Conservation (phyloP, 1,140 invertebrate species). For the Aricia agestis region DNA sequence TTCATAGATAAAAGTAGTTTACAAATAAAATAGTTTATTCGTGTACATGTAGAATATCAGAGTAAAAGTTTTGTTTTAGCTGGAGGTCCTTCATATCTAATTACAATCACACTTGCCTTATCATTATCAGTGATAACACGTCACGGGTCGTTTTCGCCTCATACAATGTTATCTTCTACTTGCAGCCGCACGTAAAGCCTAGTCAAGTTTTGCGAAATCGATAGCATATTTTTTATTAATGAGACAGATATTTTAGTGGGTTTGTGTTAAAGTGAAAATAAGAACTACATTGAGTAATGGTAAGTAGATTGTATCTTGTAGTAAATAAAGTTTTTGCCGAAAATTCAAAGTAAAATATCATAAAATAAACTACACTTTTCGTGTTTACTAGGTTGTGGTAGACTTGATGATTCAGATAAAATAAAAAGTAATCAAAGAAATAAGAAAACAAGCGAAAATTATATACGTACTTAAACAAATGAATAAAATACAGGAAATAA, state of each 20-base stretch:
- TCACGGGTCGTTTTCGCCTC: slow-evolving; percentile 51
- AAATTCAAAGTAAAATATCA: too few relatives aligned
- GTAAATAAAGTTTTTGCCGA: too few relatives aligned
- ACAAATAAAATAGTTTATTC: background rate
- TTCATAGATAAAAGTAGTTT: background rate
- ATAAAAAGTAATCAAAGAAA: too few relatives aligned
- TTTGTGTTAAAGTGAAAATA: background rate
- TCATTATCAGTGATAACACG: slow-evolving; percentile 63
- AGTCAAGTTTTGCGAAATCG: slow-evolving; percentile 3
- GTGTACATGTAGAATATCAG: background rate
- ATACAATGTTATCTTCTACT: slow-evolving; percentile 50
- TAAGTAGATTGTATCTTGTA: background rate
- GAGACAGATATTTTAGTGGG: background rate
- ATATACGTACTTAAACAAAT: too few relatives aligned
- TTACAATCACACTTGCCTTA: slow-evolving; percentile 34
- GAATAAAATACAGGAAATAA: too few relatives aligned
- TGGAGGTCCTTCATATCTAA: slow-evolving; percentile 3
- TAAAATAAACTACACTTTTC: too few relatives aligned
- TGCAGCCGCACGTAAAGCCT: slow-evolving; percentile 38
- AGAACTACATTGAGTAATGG: background rate
- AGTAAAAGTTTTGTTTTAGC: background rate
- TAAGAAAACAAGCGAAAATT: too few relatives aligned
- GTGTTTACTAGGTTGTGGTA: too few relatives aligned
- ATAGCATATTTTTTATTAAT: background rate
- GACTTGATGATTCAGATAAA: too few relatives aligned